Base-by-base conservation (phyloP, 23 tunicate species). In the Trididemnum nubilum region DNA sequence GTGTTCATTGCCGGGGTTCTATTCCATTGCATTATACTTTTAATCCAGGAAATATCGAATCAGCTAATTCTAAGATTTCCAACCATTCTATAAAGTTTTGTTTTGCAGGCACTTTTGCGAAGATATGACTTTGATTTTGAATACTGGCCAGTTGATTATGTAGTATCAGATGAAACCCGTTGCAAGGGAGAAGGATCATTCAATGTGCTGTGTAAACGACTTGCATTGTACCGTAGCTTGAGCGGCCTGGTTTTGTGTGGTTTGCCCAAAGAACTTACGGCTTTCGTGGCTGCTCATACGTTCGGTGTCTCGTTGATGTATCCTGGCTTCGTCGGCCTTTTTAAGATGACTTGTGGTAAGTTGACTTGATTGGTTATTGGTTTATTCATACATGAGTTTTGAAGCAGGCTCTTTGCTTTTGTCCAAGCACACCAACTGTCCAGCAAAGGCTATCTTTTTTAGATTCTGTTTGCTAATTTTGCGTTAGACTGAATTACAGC, bases 71-170 rank as follows among this genome's bases (percentile, higher is more conserved):
- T 15, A 15, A 7, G 54, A 44, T 44, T 44, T 15, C 12, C 15
- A 44, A 9, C 54, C 54, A 15, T 15, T 15, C 15, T 44, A 15
- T 15, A 44, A 15, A 44, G 15, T 44, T 44, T 7, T 44, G 54
- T 44, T 44, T 44, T 77, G 31, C 28, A 77, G 81, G 54, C 31
- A 77, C 25, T 4, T 35, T 29, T 77, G 7, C 37, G 81, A 37
- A 77, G 66, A 33, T 77, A 77, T 33, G 81, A 77, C 12, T 92
- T 92, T 82, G 85, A 80, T 23, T 92, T 92, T 52, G 3, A 70
- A 33, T 65, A 78, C 72, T 86, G 86, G 85, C 92, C 97, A 0
- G 84, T 81, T 61, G 97, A 92, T 67, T 92, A 71, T 37, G 27
- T 49, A 49, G 39, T 29, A 18, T 33, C 88, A 25, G 52, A 60